A percentile compares a stretch with the other conserved stretches of the same genome.
phyloP scores from a whole-genome alignment of 2,797 vertebrate species.

The Delichon dasypus region DNA sequence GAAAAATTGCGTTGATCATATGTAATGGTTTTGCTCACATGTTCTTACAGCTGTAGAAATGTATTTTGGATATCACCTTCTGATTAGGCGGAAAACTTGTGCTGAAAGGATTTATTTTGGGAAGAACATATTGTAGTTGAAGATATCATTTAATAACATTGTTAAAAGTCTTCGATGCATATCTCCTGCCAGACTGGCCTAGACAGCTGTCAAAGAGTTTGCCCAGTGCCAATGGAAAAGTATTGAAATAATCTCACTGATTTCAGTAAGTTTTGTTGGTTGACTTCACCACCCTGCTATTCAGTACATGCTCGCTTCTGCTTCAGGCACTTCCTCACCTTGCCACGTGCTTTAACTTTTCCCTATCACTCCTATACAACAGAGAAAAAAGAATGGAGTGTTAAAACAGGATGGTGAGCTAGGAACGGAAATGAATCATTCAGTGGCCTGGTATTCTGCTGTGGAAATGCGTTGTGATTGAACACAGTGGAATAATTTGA shows the following conservation, averaged over 20 bases:
- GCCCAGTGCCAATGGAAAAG: not conserved
- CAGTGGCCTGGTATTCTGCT: not conserved
- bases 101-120: not conserved
- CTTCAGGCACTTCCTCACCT: not conserved
- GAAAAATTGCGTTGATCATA: not conserved
- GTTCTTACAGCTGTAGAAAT: not conserved
- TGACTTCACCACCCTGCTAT: not conserved
- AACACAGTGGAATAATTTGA: not conserved
- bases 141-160: not conserved
- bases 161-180: not conserved
- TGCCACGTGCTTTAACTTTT: not conserved
- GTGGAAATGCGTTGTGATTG: not conserved
- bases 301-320: not conserved
- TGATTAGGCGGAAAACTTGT: not conserved
- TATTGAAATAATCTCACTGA: not conserved
- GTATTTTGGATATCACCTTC: not conserved
- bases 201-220: not conserved
- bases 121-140: not conserved
- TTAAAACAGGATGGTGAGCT: not conserved
- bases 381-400: not conserved
- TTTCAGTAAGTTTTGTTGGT: not conserved
- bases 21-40: not conserved
- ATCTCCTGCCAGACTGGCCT: not conserved
- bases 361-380: not conserved
- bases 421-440: not conserved